Evolutionary conservation across 2,797 vertebrate genomes (phyloP), one percentile per base, ranked within the genome.

Genomic region (Clarias laeviceps): DNA sequence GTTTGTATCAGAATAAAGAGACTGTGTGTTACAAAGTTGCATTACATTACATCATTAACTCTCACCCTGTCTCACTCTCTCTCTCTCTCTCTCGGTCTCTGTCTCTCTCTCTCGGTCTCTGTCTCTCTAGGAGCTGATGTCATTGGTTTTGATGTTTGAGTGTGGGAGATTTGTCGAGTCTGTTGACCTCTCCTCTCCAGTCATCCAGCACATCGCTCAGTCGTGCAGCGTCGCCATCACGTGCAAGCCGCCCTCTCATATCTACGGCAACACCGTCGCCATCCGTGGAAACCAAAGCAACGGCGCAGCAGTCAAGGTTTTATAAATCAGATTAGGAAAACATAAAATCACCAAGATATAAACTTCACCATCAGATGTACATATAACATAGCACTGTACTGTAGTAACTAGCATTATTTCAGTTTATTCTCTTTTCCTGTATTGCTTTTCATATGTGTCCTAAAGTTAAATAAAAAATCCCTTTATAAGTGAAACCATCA

Each of bases 251-350:
- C 97, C 97, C 8, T 97, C 97, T 11, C 96, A 97, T 88, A 96
- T 98, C 89, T 99, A 99, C 85, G 96, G 98, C 91, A 96, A 97
- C 94, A 98, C 97, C 0, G 97, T 97, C 54, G 96, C 99, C 89
- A 96, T 99, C 29, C 97, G 98, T 37, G 98, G 97, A 72, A 99
- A 97, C 50, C 98, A 99, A 92, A 99, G 97, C 89, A 99, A 99
- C 87, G 92, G 95, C 18, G 95, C 93, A 62, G 97, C 98, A 62
- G 97, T 99, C 90, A 98, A 99, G 97, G 98, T 99, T 93, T 7
- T 7, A 5, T 24, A 17, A 5, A 37, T 69, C 2, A 32, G 7
- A 72, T 1, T 6, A 50, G 22, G 5, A 40, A 24, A 70, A 22
- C 15, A 1, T 68, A 12, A 29, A 32, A 18, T 68, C 4, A 18